Percentiles rank a stretch among this genome's conserved stretches.
These are phyloP conservation scores for Philonicus albiceps DNA, from an alignment of 2,888 invertebrate genomes.

Conservation along the genomic window DNA sequence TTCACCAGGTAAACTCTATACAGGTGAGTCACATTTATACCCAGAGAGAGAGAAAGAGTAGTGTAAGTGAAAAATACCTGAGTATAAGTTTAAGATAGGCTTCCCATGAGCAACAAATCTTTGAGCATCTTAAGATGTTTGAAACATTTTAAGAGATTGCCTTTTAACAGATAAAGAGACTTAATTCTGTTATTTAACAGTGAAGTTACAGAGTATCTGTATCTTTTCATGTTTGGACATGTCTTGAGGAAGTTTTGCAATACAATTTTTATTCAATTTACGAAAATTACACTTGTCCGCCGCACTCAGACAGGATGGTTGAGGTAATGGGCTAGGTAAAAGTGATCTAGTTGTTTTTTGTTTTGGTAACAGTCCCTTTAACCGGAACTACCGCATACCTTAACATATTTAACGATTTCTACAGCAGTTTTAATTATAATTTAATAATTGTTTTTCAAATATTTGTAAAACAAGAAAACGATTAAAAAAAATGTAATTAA, in stretches of 20 bases:
- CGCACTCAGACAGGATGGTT: not conserved
- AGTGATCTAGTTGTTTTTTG: not conserved
- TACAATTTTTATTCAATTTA: not conserved
- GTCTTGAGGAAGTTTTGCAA: conserved; percentile 13
- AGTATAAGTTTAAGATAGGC: not conserved
- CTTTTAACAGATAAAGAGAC: not conserved
- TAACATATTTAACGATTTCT: not conserved
- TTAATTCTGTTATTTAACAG: not conserved
- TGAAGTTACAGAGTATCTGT: not conserved
- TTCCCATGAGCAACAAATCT: not conserved
- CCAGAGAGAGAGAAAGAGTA: too few relatives aligned
- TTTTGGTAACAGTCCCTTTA: not conserved
- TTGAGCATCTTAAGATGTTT: not conserved
- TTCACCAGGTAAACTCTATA: not conserved
- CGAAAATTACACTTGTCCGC: not conserved
- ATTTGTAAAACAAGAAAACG: not conserved
- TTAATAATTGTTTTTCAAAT: not conserved
- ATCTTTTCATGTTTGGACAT: conserved; percentile 23
- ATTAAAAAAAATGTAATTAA: not conserved
- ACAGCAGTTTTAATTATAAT: not conserved
- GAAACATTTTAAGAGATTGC: not conserved
- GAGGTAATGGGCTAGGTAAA: not conserved
- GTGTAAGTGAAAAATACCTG: not conserved
- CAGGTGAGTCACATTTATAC: not conserved
- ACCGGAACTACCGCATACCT: not conserved